phyloP scores from a whole-genome alignment of 1,140 invertebrate genomes.

The Bombus vancouverensis region DNA sequence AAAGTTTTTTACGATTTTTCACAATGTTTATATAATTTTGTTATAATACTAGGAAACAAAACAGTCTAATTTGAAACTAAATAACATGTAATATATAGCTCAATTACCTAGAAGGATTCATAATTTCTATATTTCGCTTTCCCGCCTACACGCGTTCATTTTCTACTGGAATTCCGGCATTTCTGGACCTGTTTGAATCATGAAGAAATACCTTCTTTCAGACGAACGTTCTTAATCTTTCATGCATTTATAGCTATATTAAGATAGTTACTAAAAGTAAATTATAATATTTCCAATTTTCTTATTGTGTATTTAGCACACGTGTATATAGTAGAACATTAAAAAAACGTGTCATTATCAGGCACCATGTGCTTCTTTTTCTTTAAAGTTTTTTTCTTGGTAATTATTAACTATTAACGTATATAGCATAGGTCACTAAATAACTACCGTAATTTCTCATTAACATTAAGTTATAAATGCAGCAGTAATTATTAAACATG shows the following conservation, averaged over 20 bases:
- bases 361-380: not conserved
- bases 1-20: not conserved
- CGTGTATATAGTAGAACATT: not conserved
- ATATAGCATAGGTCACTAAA: not conserved
- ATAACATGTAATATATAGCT: not conserved
- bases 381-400: not conserved
- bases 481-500: not conserved
- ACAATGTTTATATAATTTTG: not conserved
- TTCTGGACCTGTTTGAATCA: not conserved
- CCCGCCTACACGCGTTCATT: slow-evolving; percentile 58
- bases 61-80: not conserved
- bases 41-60: not conserved
- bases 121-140: slow-evolving; percentile 48
- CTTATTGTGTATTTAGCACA: not conserved
- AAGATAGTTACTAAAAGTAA: not conserved
- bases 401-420: too few relatives aligned
- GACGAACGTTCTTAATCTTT: not conserved
- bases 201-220: not conserved
- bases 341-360: not conserved
- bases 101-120: not conserved
- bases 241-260: not conserved
- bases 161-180: slow-evolving; percentile 40
- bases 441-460: not conserved
- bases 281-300: not conserved
- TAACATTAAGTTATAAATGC: not conserved